Evolutionary conservation across 1,140 invertebrate genomes (phyloP).

Genomic region (Heliconius hewitsoni): DNA sequence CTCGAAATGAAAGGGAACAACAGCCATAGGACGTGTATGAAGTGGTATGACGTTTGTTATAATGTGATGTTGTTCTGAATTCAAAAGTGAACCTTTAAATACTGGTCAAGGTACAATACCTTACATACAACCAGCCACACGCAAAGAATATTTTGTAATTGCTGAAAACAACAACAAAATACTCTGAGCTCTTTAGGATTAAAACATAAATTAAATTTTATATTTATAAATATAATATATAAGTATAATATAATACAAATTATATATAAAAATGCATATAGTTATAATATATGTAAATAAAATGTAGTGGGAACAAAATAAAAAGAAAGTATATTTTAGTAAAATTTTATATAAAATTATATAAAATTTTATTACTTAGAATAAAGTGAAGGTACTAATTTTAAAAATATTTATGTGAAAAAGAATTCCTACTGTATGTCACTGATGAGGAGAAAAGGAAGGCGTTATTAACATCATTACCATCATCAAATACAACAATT

Average conservation of each 20-base stretch:
- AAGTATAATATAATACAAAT: neutral
- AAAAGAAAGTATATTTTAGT: neutral
- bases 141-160: slow-evolving; percentile 89
- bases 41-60: slow-evolving; percentile 67
- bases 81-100: slow-evolving; percentile 71
- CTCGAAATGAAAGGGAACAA: slow-evolving; percentile 52
- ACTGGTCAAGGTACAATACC: slow-evolving; percentile 83
- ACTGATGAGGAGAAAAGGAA: too few relatives aligned
- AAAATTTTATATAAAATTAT: too few relatives aligned
- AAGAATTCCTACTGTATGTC: too few relatives aligned
- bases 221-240: neutral
- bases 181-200: slow-evolving; percentile 48
- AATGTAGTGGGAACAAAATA: neutral
- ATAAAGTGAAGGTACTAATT: too few relatives aligned
- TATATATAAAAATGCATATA: neutral
- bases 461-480: too few relatives aligned
- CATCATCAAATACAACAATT: too few relatives aligned
- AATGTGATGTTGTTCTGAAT: slow-evolving; percentile 74
- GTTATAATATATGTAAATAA: neutral
- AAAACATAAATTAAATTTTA: neutral
- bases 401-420: neutral
- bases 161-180: slow-evolving; percentile 84
- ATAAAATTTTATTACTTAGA: too few relatives aligned
- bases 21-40: slow-evolving; percentile 53
- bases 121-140: slow-evolving; percentile 90